Evolutionary conservation across 1,140 invertebrate genomes (phyloP).

Genomic region (Eurosta solidaginis): DNA sequence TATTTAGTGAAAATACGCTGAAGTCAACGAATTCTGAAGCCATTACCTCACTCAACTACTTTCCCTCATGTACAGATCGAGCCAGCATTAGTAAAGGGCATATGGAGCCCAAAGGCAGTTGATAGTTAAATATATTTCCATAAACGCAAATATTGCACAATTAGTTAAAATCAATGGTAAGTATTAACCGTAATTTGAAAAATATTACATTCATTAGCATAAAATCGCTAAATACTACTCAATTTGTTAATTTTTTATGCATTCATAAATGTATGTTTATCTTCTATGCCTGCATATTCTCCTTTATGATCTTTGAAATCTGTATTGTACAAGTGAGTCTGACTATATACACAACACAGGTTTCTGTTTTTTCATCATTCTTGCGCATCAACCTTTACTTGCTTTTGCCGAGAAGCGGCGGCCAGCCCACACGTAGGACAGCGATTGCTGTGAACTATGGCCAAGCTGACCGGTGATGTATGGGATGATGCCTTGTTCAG

Average conservation of each 20-base stretch:
- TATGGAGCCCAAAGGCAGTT: background rate
- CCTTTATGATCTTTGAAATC: too few species aligned
- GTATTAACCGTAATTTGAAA: background rate
- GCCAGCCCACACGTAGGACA: background rate
- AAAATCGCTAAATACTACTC: too few species aligned
- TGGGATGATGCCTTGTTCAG: background rate
- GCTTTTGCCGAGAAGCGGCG: background rate
- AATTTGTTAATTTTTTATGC: too few species aligned
- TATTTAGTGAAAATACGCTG: background rate
- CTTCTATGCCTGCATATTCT: too few species aligned
- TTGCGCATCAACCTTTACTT: background rate
- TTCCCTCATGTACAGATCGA: background rate
- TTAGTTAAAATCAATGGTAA: slow-evolving; percentile 18
- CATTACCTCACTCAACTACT: background rate
- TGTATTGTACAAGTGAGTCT: too few species aligned
- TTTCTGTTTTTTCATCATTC: background rate
- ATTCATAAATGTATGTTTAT: too few species aligned
- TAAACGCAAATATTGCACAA: background rate
- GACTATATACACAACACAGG: too few species aligned
- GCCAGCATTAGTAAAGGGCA: background rate
- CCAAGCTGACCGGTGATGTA: background rate
- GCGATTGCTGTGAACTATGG: background rate
- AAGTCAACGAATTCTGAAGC: background rate
- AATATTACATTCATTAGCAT: too few species aligned
- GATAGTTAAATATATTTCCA: background rate